A percentile compares a stretch with the other conserved stretches of the same genome.
These are phyloP conservation scores for Simalia tracyae DNA, from an alignment of 2,797 vertebrate species.

Conservation along the genomic window DNA sequence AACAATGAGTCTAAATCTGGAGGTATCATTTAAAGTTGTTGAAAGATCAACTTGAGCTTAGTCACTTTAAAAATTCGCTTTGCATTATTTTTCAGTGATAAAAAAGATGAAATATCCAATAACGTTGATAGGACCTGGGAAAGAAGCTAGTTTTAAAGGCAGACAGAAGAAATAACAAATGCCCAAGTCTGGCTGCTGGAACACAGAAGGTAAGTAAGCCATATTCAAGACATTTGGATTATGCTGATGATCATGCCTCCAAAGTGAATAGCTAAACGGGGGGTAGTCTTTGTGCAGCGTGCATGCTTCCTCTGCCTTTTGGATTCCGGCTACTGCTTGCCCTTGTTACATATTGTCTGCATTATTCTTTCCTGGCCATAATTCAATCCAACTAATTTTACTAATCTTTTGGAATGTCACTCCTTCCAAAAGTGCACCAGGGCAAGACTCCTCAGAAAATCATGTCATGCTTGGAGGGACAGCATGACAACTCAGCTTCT, in stretches of 20 bases:
- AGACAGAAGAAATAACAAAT: background rate
- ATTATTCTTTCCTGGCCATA: background rate
- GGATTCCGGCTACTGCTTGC: background rate
- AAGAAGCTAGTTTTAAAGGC: background rate
- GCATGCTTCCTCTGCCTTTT: background rate
- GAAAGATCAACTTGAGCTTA: too few species aligned
- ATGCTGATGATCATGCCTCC: background rate
- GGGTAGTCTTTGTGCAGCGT: background rate
- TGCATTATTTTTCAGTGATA: too few species aligned
- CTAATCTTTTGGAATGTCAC: background rate
- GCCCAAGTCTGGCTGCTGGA: background rate
- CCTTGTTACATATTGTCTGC: background rate
- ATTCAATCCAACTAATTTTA: background rate
- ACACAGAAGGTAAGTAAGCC: background rate
- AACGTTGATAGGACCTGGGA: background rate
- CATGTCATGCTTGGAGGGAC: slow-evolving; percentile 1
- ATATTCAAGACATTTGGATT: background rate
- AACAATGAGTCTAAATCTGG: too few species aligned
- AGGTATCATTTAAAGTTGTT: too few species aligned
- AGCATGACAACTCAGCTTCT: background rate
- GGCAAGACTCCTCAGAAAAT: background rate
- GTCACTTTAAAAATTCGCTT: too few species aligned
- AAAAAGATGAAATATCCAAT: background rate
- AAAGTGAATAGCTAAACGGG: background rate
- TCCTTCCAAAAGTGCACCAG: background rate